Base-by-base conservation (phyloP, 2,113 vertebrate genomes). In the Python bivittatus region DNA sequence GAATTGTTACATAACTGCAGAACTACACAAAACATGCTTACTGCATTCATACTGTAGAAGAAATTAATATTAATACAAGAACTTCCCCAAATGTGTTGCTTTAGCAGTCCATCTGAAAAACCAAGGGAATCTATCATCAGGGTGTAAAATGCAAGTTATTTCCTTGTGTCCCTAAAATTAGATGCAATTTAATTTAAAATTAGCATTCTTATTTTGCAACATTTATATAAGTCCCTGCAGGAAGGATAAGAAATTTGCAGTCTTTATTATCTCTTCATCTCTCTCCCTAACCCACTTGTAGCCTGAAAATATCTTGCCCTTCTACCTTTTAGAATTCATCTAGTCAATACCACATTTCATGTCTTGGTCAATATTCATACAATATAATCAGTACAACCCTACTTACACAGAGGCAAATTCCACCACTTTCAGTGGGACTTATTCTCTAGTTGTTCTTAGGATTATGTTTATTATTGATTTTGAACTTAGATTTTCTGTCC, bases 21-120 rank as follows among this genome's bases (percentile, higher is more conserved):
- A 79, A 42, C 33, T 61, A 44, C 52, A 88, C 20, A 42, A 92
- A 91, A 7, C 2, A 7, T 89, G 93, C 83, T 53, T 92, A 20
- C 90, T 93, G 7, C 2, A 84, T 95, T 94, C 10, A 56, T 56
- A 57, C 56, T 42, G 20, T 61, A 83, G 4, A 92, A 86, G n/a
- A 25, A 8, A 91, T 72, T 60, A 89, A 25, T 53, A 93, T n/a
- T 54, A 54, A 92, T 4, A 42, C 79, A n/a, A 91, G 90, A 23
- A 27, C 23, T 91, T 10, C 93, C 60, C 88, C 42, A 38, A 87
- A 1, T 38, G 6, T 17, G 12, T 57, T 38, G 17, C 42, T 79
- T 79, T 20, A 79, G 33, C 42, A 53, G 23, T 53, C 48, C 53
- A 3, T 86, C 48, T 86, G 20, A 5, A 86, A 84, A 84, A 86